phyloP scores from a whole-genome alignment of 2,888 invertebrate genomes.

The Cantharis rufa region DNA sequence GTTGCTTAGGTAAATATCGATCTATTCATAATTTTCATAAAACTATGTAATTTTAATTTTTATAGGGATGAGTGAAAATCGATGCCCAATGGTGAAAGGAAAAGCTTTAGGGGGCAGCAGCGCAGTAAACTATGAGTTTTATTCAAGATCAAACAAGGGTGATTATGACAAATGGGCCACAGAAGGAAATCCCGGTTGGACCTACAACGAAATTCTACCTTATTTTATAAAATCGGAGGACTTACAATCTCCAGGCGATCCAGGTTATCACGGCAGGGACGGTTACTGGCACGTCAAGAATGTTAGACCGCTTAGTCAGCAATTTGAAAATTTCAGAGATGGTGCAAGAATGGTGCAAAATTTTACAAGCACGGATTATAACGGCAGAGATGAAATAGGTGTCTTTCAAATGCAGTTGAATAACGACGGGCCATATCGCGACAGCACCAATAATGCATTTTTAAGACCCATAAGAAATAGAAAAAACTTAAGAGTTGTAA shows the following conservation, averaged over 20 bases:
- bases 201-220: conserved; percentile 76
- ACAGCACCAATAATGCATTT: not conserved
- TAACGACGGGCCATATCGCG: conserved; percentile 59
- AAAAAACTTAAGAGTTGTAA: not conserved
- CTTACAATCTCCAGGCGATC: conserved; percentile 58
- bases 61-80: conserved; percentile 81
- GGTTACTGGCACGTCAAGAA: conserved; percentile 71
- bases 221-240: conserved; percentile 67
- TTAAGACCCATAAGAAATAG: not conserved
- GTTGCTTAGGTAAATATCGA: no score
- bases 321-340: conserved; percentile 65
- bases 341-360: conserved; percentile 64
- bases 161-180: conserved; percentile 90
- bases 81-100: conserved; percentile 89
- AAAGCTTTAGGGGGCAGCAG: conserved; percentile 87
- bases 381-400: conserved; percentile 64
- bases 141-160: conserved; percentile 82
- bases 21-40: no score
- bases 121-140: conserved; percentile 89
- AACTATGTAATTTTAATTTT: conserved; percentile 57
- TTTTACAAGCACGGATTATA: conserved; percentile 64
- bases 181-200: conserved; percentile 84
- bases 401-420: conserved; percentile 68
- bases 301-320: conserved; percentile 62
- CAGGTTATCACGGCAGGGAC: conserved; percentile 65